phyloP scores from a whole-genome alignment of 1,140 invertebrate genomes.

The Aporrectodea caliginosa region DNA sequence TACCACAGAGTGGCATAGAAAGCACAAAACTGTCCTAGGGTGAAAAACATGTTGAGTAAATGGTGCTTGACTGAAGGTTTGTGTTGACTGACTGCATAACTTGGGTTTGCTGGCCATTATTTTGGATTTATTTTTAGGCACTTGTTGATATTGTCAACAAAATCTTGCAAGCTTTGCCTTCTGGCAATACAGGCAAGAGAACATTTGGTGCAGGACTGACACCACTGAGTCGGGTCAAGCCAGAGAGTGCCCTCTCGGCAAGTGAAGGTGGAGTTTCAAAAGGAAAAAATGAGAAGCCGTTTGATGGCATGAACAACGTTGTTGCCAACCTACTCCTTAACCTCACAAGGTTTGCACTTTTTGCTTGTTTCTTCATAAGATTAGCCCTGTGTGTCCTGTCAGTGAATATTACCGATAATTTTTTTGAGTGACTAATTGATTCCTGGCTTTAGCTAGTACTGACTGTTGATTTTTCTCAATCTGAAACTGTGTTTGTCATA shows the following conservation, averaged over 20 bases:
- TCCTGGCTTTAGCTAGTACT: too few species aligned
- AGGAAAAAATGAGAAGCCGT: constrained; percentile 48
- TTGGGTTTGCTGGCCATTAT: background rate
- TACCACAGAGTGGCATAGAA: too few species aligned
- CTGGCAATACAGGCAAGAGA: constrained; percentile 44
- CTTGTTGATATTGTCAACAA: constrained; percentile 55
- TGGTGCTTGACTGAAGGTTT: too few species aligned
- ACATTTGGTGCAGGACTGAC: constrained; percentile 34
- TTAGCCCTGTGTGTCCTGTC: too few species aligned
- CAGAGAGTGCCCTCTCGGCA: constrained; percentile 41
- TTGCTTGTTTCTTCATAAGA: background rate
- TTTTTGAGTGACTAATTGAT: too few species aligned
- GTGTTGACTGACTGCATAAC: background rate
- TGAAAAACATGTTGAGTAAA: too few species aligned
- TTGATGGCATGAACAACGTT: constrained; percentile 58
- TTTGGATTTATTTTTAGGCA: constrained; percentile 38
- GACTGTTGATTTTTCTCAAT: too few species aligned
- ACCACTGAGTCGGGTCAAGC: constrained; percentile 37
- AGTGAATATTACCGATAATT: too few species aligned
- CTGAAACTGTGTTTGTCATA: too few species aligned
- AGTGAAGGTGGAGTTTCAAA: constrained; percentile 42
- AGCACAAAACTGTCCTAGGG: too few species aligned
- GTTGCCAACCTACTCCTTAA: constrained; percentile 58
- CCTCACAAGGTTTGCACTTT: constrained; percentile 51
- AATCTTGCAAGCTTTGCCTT: constrained; percentile 44